phyloP scores from a whole-genome alignment of 2,797 vertebrate species.

The Rallus crepitans region DNA sequence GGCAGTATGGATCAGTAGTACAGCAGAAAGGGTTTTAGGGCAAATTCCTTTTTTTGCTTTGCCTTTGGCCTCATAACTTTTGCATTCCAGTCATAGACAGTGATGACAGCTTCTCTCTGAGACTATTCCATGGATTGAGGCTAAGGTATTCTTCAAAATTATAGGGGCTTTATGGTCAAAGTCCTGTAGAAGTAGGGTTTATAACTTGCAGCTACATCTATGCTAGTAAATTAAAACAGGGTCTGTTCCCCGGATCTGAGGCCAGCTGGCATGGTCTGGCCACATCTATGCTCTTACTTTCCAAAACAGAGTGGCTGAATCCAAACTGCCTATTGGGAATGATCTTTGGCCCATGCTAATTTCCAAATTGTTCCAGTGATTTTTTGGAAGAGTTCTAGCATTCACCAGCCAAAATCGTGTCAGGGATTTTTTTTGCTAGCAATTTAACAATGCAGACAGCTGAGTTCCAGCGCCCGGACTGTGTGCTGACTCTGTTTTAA shows the following conservation, averaged over 20 bases:
- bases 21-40: neutral
- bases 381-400: constrained; percentile 53
- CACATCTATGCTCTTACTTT: constrained; percentile 18
- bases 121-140: neutral
- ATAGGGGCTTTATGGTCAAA: neutral
- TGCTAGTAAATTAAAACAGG: constrained; percentile 23
- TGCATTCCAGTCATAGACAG: neutral
- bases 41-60: constrained; percentile 10
- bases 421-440: constrained; percentile 41
- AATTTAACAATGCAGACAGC: constrained; percentile 13
- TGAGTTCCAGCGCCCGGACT: neutral
- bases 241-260: neutral
- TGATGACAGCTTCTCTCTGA: neutral
- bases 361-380: constrained; percentile 61
- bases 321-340: constrained; percentile 57
- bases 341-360: constrained; percentile 65
- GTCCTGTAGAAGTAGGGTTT: neutral
- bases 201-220: constrained; percentile 6
- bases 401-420: constrained; percentile 49
- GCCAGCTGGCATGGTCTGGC: constrained; percentile 51
- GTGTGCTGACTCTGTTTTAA: constrained; percentile 4
- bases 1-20: neutral
- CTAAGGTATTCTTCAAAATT: neutral
- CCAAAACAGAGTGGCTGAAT: constrained; percentile 47
- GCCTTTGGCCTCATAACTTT: neutral